These are phyloP conservation scores for Chelonia mydas DNA, from an alignment of 2,797 vertebrate genomes.

Conservation along the genomic window DNA sequence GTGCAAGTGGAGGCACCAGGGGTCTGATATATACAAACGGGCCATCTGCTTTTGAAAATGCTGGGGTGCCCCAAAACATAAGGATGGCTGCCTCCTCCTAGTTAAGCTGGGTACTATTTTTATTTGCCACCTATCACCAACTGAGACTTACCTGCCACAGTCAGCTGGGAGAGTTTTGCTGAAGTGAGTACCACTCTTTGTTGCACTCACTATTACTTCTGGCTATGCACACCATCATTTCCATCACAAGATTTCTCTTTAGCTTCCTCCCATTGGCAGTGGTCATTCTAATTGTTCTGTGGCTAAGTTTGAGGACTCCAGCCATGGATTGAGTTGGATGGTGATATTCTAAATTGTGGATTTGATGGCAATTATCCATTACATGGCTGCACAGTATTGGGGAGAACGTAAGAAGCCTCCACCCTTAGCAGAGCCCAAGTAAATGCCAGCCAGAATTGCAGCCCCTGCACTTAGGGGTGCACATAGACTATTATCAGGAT, in stretches of 20 bases:
- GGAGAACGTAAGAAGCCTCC: neutral
- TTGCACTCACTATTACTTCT: neutral
- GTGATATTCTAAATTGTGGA: neutral
- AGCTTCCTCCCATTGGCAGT: neutral
- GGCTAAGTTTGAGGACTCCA: neutral
- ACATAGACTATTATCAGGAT: neutral
- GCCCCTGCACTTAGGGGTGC: neutral
- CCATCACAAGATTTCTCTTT: neutral
- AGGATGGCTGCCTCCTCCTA: conserved; percentile 6
- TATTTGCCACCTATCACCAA: neutral
- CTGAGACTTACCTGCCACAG: neutral
- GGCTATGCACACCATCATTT: neutral
- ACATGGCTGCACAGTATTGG: neutral
- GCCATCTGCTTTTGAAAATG: conserved; percentile 37
- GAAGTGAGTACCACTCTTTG: neutral
- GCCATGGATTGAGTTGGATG: neutral
- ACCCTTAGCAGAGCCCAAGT: accelerated
- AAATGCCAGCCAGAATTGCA: neutral
- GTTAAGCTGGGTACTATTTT: conserved; percentile 4
- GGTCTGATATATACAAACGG: neutral
- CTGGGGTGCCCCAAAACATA: conserved; percentile 8
- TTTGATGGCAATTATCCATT: neutral
- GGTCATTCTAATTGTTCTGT: neutral
- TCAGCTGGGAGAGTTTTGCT: neutral
- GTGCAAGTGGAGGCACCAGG: neutral